Conservation (phyloP, 2,797 vertebrate species). For the Bradypodion ventrale region DNA sequence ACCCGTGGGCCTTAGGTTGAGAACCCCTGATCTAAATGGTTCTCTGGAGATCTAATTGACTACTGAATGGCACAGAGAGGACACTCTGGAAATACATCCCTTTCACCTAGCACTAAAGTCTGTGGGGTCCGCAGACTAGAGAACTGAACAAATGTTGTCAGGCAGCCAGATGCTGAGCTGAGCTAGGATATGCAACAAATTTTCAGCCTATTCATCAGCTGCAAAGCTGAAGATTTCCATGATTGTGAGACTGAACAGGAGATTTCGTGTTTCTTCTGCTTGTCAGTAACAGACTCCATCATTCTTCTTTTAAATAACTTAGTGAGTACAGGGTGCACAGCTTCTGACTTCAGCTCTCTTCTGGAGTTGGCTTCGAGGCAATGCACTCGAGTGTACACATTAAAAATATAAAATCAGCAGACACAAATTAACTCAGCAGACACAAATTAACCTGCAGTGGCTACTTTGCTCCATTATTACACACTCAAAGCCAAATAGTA, state of each 20-base stretch:
- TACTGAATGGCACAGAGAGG: not conserved
- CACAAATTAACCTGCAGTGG: not conserved
- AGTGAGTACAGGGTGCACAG: too few relatives aligned
- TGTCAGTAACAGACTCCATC: not conserved
- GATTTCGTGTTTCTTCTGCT: too few relatives aligned
- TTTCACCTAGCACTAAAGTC: not conserved
- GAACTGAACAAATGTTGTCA: not conserved
- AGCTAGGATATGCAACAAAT: not conserved
- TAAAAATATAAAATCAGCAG: too few relatives aligned
- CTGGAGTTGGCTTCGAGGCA: too few relatives aligned
- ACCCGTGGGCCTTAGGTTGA: too few relatives aligned
- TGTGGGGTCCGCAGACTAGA: not conserved
- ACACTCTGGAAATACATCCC: too few relatives aligned
- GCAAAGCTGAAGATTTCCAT: not conserved
- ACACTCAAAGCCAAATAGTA: not conserved
- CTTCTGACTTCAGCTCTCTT: too few relatives aligned
- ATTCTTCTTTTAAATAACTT: too few relatives aligned
- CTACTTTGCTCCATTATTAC: too few relatives aligned
- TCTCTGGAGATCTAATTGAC: conserved; percentile 8
- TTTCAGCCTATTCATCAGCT: not conserved
- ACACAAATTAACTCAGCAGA: not conserved
- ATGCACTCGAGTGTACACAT: too few relatives aligned
- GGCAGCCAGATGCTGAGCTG: too few relatives aligned
- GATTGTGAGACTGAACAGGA: too few relatives aligned
- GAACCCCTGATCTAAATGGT: not conserved